Conservation (phyloP, 2,113 vertebrate species). For the Lamprotornis superbus region DNA sequence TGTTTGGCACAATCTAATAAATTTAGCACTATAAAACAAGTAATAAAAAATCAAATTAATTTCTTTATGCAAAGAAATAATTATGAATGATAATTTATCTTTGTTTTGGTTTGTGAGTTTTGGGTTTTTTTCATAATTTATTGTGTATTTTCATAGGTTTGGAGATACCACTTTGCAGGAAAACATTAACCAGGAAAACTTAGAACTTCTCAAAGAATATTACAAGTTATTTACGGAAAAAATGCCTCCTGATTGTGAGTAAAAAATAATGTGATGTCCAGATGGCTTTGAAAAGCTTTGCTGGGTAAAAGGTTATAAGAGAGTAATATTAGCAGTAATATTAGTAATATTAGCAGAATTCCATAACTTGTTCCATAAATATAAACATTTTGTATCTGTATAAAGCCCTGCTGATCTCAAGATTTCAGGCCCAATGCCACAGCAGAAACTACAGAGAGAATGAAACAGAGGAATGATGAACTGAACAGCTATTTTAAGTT, state of each 20-base stretch:
- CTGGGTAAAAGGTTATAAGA: background rate
- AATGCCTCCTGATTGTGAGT: constrained; percentile 93
- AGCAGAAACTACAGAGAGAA: background rate
- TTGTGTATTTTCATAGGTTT: constrained; percentile 78
- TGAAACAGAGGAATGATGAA: background rate
- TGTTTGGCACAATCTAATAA: background rate
- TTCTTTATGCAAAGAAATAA: background rate
- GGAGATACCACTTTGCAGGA: constrained; percentile 97
- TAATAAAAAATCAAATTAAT: background rate
- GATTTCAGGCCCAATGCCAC: background rate
- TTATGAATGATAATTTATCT: background rate
- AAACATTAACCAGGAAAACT: constrained; percentile 95
- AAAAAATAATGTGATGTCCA: background rate
- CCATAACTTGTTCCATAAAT: background rate
- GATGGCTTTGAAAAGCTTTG: background rate
- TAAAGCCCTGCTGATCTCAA: background rate
- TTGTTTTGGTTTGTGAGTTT: background rate
- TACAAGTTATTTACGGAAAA: constrained; percentile 89
- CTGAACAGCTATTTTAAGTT: background rate
- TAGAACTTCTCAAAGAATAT: constrained; percentile 91
- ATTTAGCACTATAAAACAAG: background rate
- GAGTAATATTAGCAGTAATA: background rate
- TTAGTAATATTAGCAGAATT: background rate
- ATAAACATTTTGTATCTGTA: background rate
- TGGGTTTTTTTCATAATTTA: background rate